Evolutionary conservation across 2,797 vertebrate species (phyloP).

Genomic region (Mus caroli): DNA sequence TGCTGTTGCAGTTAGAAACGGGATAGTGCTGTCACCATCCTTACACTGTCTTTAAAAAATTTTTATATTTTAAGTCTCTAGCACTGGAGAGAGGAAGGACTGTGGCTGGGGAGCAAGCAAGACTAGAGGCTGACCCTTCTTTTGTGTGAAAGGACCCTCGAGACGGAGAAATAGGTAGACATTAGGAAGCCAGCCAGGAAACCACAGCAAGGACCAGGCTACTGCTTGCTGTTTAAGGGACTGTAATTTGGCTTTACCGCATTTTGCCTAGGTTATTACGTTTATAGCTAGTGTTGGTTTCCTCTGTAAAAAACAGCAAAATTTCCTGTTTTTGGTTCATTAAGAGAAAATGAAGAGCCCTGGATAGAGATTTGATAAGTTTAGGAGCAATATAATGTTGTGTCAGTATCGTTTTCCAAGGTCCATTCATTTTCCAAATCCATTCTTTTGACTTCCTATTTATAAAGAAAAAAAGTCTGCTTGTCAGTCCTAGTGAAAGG

Average conservation of each 20-base stretch:
- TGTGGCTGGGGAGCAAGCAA: neutral
- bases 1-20: neutral
- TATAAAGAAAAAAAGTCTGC: neutral
- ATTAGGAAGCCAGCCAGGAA: neutral
- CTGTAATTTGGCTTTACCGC: neutral
- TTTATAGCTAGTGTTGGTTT: neutral
- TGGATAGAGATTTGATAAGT: neutral
- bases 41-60: no score
- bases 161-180: neutral
- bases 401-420: neutral
- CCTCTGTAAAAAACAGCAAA: neutral
- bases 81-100: neutral
- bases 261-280: neutral
- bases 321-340: neutral
- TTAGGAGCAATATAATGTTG: neutral
- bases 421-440: neutral
- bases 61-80: neutral
- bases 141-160: neutral
- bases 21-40: neutral
- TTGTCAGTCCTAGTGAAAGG: neutral
- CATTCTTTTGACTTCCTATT: neutral
- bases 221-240: neutral
- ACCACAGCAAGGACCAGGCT: neutral
- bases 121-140: neutral
- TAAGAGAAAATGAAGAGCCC: neutral